phyloP scores from a whole-genome alignment of 2,797 vertebrate species.

The Falco biarmicus region DNA sequence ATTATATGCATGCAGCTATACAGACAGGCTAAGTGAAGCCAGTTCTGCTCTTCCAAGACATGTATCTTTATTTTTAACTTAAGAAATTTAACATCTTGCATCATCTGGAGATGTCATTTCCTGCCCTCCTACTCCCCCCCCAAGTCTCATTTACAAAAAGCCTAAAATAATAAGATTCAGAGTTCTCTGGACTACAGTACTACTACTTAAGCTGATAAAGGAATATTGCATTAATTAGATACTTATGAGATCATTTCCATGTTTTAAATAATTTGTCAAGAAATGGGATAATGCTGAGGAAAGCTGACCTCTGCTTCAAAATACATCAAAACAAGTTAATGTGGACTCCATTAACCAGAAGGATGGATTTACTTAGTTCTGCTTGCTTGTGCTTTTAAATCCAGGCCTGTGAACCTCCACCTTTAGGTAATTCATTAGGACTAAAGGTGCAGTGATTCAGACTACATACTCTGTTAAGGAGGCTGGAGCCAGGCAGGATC shows the following conservation, averaged over 20 bases:
- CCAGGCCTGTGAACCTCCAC: neutral
- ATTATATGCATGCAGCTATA: conserved; percentile 58
- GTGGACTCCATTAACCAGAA: neutral
- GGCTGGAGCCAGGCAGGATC: neutral
- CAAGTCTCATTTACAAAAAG: neutral
- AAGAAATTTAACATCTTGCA: conserved; percentile 35
- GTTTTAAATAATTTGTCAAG: neutral
- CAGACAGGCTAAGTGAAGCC: conserved; percentile 10
- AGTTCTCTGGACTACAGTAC: neutral
- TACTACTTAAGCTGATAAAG: neutral
- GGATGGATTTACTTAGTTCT: neutral
- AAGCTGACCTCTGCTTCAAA: neutral
- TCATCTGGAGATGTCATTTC: conserved; percentile 15
- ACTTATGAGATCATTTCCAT: neutral
- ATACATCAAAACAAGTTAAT: neutral
- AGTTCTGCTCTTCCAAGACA: conserved; percentile 18
- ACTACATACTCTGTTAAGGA: neutral
- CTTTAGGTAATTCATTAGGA: neutral
- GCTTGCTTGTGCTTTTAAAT: neutral
- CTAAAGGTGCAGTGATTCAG: neutral
- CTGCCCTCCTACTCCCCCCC: rapidly evolving
- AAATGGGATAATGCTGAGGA: neutral
- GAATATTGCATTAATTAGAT: neutral
- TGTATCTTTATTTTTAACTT: conserved; percentile 34
- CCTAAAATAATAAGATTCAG: neutral